Base-by-base conservation (phyloP, 2,113 vertebrate genomes). In the Alligator sinensis region DNA sequence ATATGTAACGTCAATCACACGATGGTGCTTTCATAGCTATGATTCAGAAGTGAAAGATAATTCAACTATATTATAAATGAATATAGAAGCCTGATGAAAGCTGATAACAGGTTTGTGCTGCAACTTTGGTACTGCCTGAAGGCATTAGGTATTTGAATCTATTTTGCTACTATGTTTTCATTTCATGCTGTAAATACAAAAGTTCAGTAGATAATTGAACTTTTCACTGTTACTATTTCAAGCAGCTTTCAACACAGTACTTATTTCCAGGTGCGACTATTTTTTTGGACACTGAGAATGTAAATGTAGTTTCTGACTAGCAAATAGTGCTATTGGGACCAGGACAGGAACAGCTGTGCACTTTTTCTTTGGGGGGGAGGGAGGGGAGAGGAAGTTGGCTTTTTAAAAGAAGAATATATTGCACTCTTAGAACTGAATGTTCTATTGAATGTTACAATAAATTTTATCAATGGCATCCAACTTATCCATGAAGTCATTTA, bases 11-110 rank as follows among this genome's bases (percentile, higher is more conserved):
- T 55, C 24, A 30, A 34, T 68, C 59, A 88, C 13, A 34, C 83
- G 91, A 80, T 77, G 77, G 9, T 12, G 28, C 70, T 68, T 81
- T 92, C 86, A 82, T 80, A 87, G 80, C 24, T 79, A 86, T 77
- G 87, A 86, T 90, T 82, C 61, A 80, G 55, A 68, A 84, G 11
- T 30, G 61, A 96, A 92, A 75, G 80, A 64, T 83, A 82, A 93
- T 81, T 92, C 92, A 91, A 86, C 21, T 93, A 93, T 77, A 88
- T 3, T 82, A 79, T 79, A 92, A 95, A 93, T 64, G 21, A 93
- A 90, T 18, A 80, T 66, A 70, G 82, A 89, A 92, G 81, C 63
- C 80, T 91, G 80, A 94, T 86, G 89, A 95, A 92, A 61, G 61
- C 75, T 77, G 70, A 80, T 70, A 87, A 93, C 59, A 34, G 83